These are phyloP conservation scores for Peucedramus taeniatus DNA, from an alignment of 2,113 vertebrate genomes.

Conservation along the genomic window DNA sequence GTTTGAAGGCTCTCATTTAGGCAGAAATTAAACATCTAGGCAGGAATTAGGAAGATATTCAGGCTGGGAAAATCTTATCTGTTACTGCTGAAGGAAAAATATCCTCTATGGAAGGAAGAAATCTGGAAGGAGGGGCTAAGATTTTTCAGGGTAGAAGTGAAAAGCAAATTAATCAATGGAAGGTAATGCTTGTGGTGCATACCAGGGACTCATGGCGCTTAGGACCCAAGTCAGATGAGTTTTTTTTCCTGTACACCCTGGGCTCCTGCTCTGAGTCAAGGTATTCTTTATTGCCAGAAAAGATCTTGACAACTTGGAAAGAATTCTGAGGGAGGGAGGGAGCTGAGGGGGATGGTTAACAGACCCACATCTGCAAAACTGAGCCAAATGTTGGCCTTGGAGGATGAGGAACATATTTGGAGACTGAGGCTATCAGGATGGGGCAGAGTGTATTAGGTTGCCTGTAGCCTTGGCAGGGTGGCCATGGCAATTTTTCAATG, in stretches of 20 bases:
- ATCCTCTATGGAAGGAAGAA: neutral
- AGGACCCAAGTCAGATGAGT: neutral
- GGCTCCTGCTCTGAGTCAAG: neutral
- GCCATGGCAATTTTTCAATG: neutral
- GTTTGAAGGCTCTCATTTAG: neutral
- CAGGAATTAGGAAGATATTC: neutral
- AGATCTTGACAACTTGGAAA: constrained; percentile 21
- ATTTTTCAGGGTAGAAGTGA: neutral
- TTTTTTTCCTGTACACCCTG: neutral
- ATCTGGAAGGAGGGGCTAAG: neutral
- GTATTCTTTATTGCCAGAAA: constrained; percentile 11
- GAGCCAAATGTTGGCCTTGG: neutral
- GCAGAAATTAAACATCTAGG: neutral
- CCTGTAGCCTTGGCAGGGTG: neutral
- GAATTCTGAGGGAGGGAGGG: neutral
- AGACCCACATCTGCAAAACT: constrained; percentile 27
- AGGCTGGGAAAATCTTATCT: neutral
- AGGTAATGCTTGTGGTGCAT: neutral
- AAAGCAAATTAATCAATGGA: neutral
- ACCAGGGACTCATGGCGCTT: rapidly evolving
- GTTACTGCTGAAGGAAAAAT: neutral
- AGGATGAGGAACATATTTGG: neutral
- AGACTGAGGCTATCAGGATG: constrained; percentile 2
- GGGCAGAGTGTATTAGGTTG: constrained; percentile 5
- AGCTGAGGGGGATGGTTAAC: neutral